Evolutionary conservation across 2,888 invertebrate species (phyloP).

Genomic region (Sussaba pulchella): DNA sequence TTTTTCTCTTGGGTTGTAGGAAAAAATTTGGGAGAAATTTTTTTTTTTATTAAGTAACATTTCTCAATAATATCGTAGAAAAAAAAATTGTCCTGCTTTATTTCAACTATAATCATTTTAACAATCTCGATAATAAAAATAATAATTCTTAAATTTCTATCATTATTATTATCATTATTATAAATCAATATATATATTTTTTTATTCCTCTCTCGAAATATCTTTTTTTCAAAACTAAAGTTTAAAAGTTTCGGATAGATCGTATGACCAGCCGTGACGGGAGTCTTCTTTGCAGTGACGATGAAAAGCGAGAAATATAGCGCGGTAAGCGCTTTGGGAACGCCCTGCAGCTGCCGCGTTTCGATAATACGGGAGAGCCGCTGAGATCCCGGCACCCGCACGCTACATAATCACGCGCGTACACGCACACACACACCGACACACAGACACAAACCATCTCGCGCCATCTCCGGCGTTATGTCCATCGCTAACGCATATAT

Average conservation of each 20-base stretch:
- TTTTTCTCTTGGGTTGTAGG: no score
- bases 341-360: slow-evolving; percentile 53
- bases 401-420: neutral
- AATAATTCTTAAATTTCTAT: no score
- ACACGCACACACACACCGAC: no score
- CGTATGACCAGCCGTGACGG: slow-evolving; percentile 29
- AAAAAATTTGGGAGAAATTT: no score
- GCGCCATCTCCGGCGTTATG: neutral
- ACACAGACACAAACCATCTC: neutral
- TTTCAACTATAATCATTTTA: no score
- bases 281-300: slow-evolving; percentile 7
- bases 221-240: neutral
- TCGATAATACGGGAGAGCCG: slow-evolving; percentile 34
- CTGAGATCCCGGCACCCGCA: slow-evolving; percentile 20
- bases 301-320: slow-evolving; percentile 1
- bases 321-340: slow-evolving; percentile 48
- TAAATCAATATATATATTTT: neutral
- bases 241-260: slow-evolving; percentile 34
- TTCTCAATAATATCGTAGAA: no score
- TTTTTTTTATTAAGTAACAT: no score
- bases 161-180: no score
- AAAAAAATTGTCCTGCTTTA: no score
- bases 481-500: slow-evolving; percentile 10
- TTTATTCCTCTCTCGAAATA: neutral
- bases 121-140: no score